phyloP scores from a whole-genome alignment of 2,113 vertebrate species.

The Psettodes erumei region DNA sequence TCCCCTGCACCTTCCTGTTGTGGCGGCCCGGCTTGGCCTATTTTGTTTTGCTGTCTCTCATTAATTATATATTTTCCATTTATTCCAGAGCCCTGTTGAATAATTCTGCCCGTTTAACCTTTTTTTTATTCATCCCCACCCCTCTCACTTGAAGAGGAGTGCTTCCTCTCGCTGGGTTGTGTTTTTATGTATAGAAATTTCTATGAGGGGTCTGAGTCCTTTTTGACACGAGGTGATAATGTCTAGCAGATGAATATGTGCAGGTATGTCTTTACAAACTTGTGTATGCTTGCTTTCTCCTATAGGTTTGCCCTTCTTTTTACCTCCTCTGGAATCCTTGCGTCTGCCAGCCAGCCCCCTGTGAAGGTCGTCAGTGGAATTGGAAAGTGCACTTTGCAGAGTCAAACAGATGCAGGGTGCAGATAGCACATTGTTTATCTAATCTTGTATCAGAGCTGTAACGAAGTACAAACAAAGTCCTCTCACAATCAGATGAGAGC shows the following conservation, averaged over 20 bases:
- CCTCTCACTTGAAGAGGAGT: constrained; percentile 23
- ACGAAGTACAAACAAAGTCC: constrained; percentile 83
- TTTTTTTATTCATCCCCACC: constrained; percentile 34
- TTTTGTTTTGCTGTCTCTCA: constrained; percentile 29
- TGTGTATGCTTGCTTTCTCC: constrained; percentile 24
- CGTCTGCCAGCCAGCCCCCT: constrained; percentile 53
- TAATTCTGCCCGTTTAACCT: constrained; percentile 41
- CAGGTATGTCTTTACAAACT: constrained; percentile 16
- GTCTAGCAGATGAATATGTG: constrained; percentile 26
- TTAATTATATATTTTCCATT: constrained; percentile 51
- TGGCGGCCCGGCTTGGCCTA: constrained; percentile 7
- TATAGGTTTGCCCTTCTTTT: constrained; percentile 44
- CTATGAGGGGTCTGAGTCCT: constrained; percentile 5
- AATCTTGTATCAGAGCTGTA: constrained; percentile 84
- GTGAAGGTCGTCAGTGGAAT: constrained; percentile 83
- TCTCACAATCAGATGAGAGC: constrained; percentile 78
- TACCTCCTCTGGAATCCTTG: constrained; percentile 42
- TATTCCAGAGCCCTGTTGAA: constrained; percentile 25
- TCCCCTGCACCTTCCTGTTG: constrained; percentile 9
- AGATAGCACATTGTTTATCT: constrained; percentile 82
- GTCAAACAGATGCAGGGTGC: constrained; percentile 77
- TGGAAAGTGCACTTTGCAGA: constrained; percentile 80
- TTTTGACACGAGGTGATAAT: constrained; percentile 47
- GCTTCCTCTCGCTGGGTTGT: constrained; percentile 10
- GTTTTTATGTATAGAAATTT: constrained; percentile 23